phyloP scores from a whole-genome alignment of 2,113 vertebrate species.

The Elanoides forficatus region DNA sequence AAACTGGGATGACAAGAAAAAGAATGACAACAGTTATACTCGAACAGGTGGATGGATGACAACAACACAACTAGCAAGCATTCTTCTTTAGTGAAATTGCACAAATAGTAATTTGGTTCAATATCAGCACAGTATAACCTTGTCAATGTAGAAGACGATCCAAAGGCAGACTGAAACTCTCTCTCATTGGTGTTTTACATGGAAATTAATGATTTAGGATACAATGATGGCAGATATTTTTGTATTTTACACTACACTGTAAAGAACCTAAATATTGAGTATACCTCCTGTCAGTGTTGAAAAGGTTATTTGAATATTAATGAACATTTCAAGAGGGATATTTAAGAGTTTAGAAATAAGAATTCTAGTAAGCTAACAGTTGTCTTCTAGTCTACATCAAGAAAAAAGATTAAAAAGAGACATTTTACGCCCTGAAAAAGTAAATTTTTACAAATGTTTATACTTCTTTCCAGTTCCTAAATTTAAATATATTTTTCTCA shows the following conservation, averaged over 20 bases:
- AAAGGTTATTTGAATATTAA: background rate
- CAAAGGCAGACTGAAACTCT: background rate
- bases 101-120: background rate
- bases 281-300: background rate
- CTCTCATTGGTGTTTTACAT: background rate
- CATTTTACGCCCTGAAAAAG: background rate
- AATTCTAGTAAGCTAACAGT: background rate
- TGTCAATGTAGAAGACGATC: background rate
- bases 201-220: background rate
- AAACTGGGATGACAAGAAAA: background rate
- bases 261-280: conserved; percentile 7
- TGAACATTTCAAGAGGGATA: background rate
- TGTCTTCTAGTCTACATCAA: background rate
- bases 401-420: background rate
- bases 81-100: background rate
- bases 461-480: background rate
- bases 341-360: background rate
- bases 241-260: background rate
- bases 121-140: background rate
- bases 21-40: background rate
- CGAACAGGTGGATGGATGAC: background rate
- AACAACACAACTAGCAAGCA: background rate
- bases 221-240: background rate
- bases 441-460: background rate
- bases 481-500: background rate